Evolutionary conservation across 2,113 vertebrate species (phyloP).

Genomic region (Spermophilus dauricus): DNA sequence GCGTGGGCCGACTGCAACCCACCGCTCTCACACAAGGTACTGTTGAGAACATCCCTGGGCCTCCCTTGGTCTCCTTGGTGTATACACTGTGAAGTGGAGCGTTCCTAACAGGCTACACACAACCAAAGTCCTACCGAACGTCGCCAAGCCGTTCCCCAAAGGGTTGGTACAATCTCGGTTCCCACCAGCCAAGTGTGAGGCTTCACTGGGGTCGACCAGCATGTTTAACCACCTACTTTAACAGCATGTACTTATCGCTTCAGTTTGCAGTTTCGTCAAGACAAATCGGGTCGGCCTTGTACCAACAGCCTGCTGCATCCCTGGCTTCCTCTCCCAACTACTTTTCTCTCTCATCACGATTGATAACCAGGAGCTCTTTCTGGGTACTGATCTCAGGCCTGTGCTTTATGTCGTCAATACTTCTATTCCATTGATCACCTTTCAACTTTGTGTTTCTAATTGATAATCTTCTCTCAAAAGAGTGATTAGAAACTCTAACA

Average conservation of each 20-base stretch:
- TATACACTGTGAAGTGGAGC: background rate
- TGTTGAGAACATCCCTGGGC: background rate
- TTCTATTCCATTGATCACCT: background rate
- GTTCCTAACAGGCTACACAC: background rate
- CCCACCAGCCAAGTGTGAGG: background rate
- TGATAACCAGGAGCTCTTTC: background rate
- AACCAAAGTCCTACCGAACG: background rate
- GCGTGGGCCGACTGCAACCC: background rate
- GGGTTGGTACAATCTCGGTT: background rate
- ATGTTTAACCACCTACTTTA: background rate
- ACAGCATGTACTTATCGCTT: background rate
- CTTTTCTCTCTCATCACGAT: background rate
- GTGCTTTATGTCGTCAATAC: background rate
- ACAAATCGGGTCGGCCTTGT: background rate
- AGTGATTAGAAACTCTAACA: background rate
- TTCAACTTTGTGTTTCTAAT: slow-evolving; percentile 47
- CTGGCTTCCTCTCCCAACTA: background rate
- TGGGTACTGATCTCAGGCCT: background rate
- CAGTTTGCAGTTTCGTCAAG: background rate
- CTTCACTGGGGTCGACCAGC: background rate
- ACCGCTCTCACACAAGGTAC: background rate
- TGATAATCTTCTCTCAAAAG: background rate
- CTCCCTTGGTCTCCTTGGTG: background rate
- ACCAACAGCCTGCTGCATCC: background rate
- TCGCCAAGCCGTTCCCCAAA: background rate